phyloP scores from a whole-genome alignment of 1,140 invertebrate species.

The Drepana arcuata region DNA sequence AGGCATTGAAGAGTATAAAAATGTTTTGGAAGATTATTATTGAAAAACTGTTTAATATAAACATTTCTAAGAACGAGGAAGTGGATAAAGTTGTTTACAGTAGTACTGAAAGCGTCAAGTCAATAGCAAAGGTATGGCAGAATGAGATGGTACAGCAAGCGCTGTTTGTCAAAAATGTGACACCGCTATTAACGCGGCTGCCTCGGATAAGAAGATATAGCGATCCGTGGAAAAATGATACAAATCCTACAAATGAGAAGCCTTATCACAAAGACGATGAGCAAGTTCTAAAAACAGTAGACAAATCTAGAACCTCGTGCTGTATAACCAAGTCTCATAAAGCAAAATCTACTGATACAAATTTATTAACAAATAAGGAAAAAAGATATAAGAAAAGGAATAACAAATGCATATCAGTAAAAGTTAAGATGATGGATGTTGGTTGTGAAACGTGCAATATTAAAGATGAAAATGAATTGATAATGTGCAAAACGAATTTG shows the following conservation, averaged over 20 bases:
- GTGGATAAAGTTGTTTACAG: constrained; percentile 9
- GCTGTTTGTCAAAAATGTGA: constrained; percentile 33
- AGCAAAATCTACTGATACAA: too few relatives aligned
- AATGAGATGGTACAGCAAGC: constrained; percentile 42
- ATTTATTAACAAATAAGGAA: too few relatives aligned
- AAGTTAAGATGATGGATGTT: constrained; percentile 19
- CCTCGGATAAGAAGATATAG: too few relatives aligned
- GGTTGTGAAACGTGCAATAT: constrained; percentile 17
- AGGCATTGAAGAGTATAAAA: constrained; percentile 52
- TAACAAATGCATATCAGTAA: constrained; percentile 23
- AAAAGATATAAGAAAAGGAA: too few relatives aligned
- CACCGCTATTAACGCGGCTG: constrained; percentile 4
- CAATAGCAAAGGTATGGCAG: constrained; percentile 37
- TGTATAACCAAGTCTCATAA: too few relatives aligned
- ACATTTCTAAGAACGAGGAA: constrained; percentile 23
- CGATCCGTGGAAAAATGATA: too few relatives aligned
- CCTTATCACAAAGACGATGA: neutral
- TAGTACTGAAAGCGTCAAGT: constrained; percentile 23
- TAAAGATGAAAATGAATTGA: constrained; percentile 13
- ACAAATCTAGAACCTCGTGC: too few relatives aligned
- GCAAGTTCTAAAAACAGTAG: constrained; percentile 1
- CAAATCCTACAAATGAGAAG: too few relatives aligned
- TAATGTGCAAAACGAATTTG: constrained; percentile 24
- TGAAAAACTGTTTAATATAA: constrained; percentile 45
- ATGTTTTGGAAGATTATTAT: constrained; percentile 58